A percentile compares a stretch with the other conserved stretches of the same genome.
Evolutionary conservation across 2,113 vertebrate species (phyloP).

Genomic region (Ammodramus savannarum): DNA sequence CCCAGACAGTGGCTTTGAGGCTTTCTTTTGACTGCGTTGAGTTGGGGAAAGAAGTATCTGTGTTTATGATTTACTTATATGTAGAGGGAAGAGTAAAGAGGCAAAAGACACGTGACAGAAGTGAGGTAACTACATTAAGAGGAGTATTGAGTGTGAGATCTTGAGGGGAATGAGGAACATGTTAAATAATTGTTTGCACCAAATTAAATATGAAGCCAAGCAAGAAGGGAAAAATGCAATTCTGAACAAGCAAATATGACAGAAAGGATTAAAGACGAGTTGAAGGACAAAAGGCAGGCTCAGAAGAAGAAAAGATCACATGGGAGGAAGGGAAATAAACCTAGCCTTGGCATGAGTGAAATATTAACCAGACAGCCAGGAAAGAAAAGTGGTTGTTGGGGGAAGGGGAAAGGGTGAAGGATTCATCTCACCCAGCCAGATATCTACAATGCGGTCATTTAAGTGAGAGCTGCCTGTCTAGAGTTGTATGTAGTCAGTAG

Average conservation of each 20-base stretch:
- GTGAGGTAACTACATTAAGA: not conserved
- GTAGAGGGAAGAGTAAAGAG: not conserved
- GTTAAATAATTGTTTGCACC: not conserved
- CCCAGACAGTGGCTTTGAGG: not conserved
- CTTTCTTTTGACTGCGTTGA: not conserved
- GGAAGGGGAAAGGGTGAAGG: not conserved
- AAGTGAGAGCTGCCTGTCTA: not conserved
- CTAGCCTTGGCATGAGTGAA: not conserved
- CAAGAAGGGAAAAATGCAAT: not conserved
- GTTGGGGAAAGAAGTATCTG: not conserved
- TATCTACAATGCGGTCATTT: not conserved
- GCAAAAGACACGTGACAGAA: not conserved
- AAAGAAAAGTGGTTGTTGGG: not conserved
- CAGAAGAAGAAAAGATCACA: not conserved
- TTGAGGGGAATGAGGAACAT: not conserved
- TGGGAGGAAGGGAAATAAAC: not conserved
- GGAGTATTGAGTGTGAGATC: not conserved
- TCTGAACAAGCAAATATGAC: not conserved
- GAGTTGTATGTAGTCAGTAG: not conserved
- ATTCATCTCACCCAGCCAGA: not conserved
- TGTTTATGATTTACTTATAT: not conserved
- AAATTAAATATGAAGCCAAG: not conserved
- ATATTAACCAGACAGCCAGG: constrained; percentile 11
- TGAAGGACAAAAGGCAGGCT: not conserved
- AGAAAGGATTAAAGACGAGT: not conserved